phyloP scores from a whole-genome alignment of 2,888 invertebrate species.

The Odiellus spinosus region DNA sequence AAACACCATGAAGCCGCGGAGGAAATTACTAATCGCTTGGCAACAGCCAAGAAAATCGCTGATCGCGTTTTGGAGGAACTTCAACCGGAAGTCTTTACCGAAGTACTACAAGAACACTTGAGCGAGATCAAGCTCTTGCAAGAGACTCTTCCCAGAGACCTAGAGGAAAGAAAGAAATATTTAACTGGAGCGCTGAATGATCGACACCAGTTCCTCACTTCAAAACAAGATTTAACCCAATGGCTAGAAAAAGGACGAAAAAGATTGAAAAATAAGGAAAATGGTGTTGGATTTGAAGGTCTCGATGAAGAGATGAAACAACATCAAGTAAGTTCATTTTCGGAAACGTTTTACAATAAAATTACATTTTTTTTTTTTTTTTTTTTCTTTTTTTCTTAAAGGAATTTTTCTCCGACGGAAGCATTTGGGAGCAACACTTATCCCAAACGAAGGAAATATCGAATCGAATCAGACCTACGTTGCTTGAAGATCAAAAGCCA shows the following conservation, averaged over 20 bases:
- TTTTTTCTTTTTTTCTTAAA: no score
- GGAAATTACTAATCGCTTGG: no score
- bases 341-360: constrained; percentile 2
- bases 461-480: constrained; percentile 47
- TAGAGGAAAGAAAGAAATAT: constrained; percentile 64
- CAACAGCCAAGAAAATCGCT: no score
- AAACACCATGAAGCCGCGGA: constrained; percentile 43
- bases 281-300: constrained; percentile 75
- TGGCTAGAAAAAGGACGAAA: constrained; percentile 12
- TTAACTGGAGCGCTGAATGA: constrained; percentile 45
- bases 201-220: constrained; percentile 10
- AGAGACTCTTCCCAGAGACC: constrained; percentile 57
- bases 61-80: constrained; percentile 40
- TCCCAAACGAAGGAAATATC: constrained; percentile 26
- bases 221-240: constrained; percentile 6
- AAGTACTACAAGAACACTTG: constrained; percentile 61
- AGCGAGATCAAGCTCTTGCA: constrained; percentile 66
- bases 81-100: constrained; percentile 47
- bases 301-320: constrained; percentile 66
- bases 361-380: constrained; percentile 7
- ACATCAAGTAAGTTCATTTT: no score
- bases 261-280: constrained; percentile 43
- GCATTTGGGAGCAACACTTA: constrained; percentile 27
- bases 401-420: constrained; percentile 29
- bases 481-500: constrained; percentile 45